A percentile compares a stretch with the other conserved stretches of the same genome.
These are phyloP conservation scores for Troilus luridus DNA, from an alignment of 2,888 invertebrate species.

Conservation along the genomic window DNA sequence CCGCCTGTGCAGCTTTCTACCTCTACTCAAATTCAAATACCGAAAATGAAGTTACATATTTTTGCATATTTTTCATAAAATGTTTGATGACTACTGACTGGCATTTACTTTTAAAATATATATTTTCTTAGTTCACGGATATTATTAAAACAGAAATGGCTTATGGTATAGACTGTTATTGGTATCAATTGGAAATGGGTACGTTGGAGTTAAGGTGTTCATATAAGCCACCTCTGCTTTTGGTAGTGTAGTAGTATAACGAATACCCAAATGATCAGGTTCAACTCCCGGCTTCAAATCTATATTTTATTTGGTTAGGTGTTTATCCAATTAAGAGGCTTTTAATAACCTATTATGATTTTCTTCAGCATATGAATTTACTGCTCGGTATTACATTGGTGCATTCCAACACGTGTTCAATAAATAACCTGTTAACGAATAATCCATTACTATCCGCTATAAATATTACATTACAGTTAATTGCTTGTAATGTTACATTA, in stretches of 20 bases:
- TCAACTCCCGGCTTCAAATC: background rate
- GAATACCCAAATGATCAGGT: background rate
- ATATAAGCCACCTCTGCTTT: background rate
- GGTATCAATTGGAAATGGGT: too few species aligned
- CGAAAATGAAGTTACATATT: too few species aligned
- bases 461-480: slow-evolving; percentile 16
- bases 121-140: background rate
- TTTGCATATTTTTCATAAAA: too few species aligned
- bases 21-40: too few species aligned
- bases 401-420: background rate
- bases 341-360: background rate
- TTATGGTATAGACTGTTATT: background rate
- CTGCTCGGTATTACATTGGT: background rate
- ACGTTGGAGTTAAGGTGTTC: too few species aligned
- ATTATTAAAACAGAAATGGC: background rate
- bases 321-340: background rate
- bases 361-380: background rate
- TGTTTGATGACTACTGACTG: too few species aligned
- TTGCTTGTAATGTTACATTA: slow-evolving; percentile 21
- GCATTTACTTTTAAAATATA: too few species aligned
- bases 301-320: background rate
- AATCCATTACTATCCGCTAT: background rate
- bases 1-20: too few species aligned
- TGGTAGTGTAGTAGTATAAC: background rate
- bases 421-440: background rate